A percentile compares a stretch with the other conserved stretches of the same genome.
phyloP scores from a whole-genome alignment of 2,888 invertebrate genomes.

The Chymomyza amoena region DNA sequence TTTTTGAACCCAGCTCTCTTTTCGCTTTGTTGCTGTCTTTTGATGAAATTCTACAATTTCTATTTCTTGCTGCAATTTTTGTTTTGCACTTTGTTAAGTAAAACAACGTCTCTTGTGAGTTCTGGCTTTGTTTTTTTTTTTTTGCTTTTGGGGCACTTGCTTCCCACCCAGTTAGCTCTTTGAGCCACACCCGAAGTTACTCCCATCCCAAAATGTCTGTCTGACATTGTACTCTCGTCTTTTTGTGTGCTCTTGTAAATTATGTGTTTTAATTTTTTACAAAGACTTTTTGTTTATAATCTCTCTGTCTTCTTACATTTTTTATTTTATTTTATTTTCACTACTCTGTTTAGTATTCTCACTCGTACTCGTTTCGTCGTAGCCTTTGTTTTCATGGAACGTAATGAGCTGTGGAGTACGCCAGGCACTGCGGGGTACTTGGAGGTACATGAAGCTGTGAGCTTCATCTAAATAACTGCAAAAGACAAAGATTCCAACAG shows the following conservation, averaged over 20 bases:
- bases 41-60: neutral
- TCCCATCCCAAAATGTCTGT: neutral
- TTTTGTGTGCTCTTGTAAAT: slow-evolving; percentile 30
- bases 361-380: neutral
- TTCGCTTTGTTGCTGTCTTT: neutral
- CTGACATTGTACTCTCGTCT: slow-evolving; percentile 12
- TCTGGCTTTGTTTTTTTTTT: neutral
- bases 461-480: slow-evolving; percentile 26
- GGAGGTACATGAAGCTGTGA: neutral
- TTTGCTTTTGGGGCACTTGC: neutral
- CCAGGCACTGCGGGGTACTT: neutral
- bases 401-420: slow-evolving; percentile 47
- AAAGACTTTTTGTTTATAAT: slow-evolving; percentile 69
- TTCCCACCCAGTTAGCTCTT: neutral
- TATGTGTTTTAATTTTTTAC: slow-evolving; percentile 65
- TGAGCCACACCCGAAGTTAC: slow-evolving; percentile 1
- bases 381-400: slow-evolving; percentile 13
- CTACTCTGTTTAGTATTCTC: slow-evolving; percentile 9
- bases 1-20: neutral
- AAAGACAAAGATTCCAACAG: slow-evolving; percentile 22
- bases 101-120: neutral
- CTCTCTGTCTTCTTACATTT: slow-evolving; percentile 35
- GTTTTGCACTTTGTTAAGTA: neutral
- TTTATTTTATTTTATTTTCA: slow-evolving; percentile 20
- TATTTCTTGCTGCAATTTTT: neutral